Evolutionary conservation across 2,888 invertebrate species (phyloP).

Genomic region (Clanis bilineata): DNA sequence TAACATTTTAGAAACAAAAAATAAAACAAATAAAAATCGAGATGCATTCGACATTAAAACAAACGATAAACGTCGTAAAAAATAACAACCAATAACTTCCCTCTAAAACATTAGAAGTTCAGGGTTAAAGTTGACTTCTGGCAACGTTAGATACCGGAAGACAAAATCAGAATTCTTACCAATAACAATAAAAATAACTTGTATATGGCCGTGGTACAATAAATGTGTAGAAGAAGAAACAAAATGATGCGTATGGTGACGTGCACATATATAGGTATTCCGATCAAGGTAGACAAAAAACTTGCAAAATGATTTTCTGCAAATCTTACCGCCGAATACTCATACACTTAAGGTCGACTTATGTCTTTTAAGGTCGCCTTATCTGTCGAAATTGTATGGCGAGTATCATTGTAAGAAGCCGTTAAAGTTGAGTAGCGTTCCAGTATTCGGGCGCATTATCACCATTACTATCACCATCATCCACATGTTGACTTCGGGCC

Average conservation of each 20-base stretch:
- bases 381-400: too few species aligned
- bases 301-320: too few species aligned
- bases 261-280: too few species aligned
- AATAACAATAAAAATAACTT: constrained; percentile 14
- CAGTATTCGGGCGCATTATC: too few species aligned
- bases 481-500: too few species aligned
- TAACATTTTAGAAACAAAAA: not conserved
- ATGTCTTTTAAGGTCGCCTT: too few species aligned
- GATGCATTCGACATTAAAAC: constrained; percentile 2
- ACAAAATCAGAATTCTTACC: constrained; percentile 6
- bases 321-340: too few species aligned
- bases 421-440: too few species aligned
- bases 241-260: constrained; percentile 56
- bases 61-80: constrained; percentile 7
- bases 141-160: constrained; percentile 4
- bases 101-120: constrained; percentile 7
- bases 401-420: too few species aligned
- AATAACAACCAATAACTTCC: constrained; percentile 9
- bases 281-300: too few species aligned
- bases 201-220: not conserved
- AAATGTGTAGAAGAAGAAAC: constrained; percentile 38
- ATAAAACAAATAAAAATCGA: not conserved
- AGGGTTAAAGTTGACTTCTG: constrained; percentile 13
- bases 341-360: too few species aligned
- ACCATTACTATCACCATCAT: too few species aligned